Base-by-base conservation (phyloP, 2,797 vertebrate genomes). In the Nyctibius grandis region DNA sequence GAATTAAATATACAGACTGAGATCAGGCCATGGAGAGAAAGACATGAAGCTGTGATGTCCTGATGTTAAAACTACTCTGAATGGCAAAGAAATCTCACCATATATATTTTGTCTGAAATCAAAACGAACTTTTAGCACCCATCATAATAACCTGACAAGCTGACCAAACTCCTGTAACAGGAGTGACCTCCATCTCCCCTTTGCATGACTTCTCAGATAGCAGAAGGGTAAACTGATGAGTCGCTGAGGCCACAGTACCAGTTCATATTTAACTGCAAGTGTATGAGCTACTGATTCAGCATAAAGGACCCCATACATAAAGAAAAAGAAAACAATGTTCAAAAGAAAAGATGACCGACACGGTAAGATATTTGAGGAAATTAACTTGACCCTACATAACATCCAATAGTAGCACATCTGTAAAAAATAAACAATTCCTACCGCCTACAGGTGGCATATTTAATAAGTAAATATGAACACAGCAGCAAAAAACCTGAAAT, bases 381-480 rank as follows among this genome's bases (percentile, higher is more conserved):
- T 91, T 91, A 89, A 89, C 60, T 70, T 94, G 60, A 91, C 64
- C 68, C 23, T 56, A 63, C 29, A 19, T 59, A 76, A 70, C 54
- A 91, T 89, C 51, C 86, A 87, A 72, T 87, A 89, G 57, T 79
- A 86, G 21, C 67, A 87, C 63, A 79, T 90, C 73, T 85, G 72
- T 57, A 92, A 73, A 95, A 94, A 91, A 90, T 80, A 96, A 93
- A 85, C 80, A 76, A 77, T 51, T 78, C 44, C 78, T 70, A 85
- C 57, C 1, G 26, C 56, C 64, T 86, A 77, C 65, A 89, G 70
- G 64, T 91, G 77, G 73, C 53, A 89, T 50, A 83, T 79, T 93
- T 85, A 91, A 93, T 87, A 95, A 85, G 85, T 29, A 93, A 95
- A 70, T 75, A 93, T 57, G 72, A 94, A 94, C 45, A 73, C 8